Conservation (phyloP, 2,797 vertebrate genomes). For the Parauchenoglanis ngamensis region DNA sequence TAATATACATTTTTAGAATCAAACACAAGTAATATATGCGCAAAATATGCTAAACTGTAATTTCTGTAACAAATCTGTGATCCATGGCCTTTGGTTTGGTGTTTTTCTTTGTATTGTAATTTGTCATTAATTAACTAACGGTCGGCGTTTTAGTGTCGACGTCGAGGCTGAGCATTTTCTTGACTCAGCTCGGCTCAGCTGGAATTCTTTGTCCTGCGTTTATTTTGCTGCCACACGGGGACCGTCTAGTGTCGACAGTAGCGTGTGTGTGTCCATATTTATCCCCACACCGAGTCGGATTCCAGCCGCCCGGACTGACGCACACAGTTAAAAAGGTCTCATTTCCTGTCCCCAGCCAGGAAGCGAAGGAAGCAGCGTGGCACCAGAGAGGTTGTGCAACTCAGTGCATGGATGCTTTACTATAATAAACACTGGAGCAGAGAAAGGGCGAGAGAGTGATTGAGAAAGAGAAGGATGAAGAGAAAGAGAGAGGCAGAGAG, state of each 20-base stretch:
- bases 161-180: not conserved
- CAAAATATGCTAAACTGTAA: not conserved
- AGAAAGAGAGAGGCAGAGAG: not conserved
- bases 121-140: not conserved
- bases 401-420: conserved; percentile 76
- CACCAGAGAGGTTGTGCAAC: conserved; percentile 82
- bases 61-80: not conserved
- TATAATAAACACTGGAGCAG: conserved; percentile 85
- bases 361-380: conserved; percentile 84
- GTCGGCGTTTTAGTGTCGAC: not conserved
- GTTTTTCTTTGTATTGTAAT: not conserved
- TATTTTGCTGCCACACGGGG: not conserved
- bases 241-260: not conserved
- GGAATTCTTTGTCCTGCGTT: not conserved
- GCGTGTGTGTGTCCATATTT: conserved; percentile 72
- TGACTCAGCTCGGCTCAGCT: not conserved
- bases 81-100: no score
- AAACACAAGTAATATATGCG: not conserved
- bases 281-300: conserved; percentile 75
- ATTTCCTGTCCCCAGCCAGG: conserved; percentile 83
- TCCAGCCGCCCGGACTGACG: conserved; percentile 77
- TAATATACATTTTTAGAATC: not conserved
- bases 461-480: conserved; percentile 27
- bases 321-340: conserved; percentile 85
- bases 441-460: conserved; percentile 60